Evolutionary conservation across 2,113 vertebrate genomes (phyloP), one percentile per base, ranked within the genome.

Genomic region (Rhegmatorhina hoffmannsi): DNA sequence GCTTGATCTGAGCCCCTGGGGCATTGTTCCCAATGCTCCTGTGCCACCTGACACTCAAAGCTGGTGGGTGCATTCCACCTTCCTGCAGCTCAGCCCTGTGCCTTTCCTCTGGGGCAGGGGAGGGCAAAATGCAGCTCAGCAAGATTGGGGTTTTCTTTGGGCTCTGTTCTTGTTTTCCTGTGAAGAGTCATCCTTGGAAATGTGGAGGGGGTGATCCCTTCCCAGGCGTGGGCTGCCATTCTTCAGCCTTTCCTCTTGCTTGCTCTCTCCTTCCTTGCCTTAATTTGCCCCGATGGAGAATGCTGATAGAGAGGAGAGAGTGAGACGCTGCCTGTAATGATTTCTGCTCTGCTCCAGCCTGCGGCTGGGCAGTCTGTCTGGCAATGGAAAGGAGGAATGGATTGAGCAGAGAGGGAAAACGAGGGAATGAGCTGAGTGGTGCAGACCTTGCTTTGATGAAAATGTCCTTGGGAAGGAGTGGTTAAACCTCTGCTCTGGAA

Each of bases 381-480:
- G 64, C 87, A 68, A 50, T 14, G 52, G 67, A 43, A 59, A 78
- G 46, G 12, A 89, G 69, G 76, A 89, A 46, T 18, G 53, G 73
- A 86, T 47, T 8, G 16, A 90, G 72, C 13, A 9, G 55, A 92
- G 77, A 33, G 75, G 73, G 10, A 12, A n/a, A 72, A 68, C 7
- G 55, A 73, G 33, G 72, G 53, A 79, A 74, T 1, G 24, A 87
- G 63, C 28, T 4, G 78, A 74, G 80, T 9, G 1, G 44, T 31
- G 82, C 92, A 89, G 92, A 60, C 87, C 82, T 93, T 69, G 73
- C 83, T 93, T 63, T 91, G 90, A 70, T 91, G 74, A 75, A 92
- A 63, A 87, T 5, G 33, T 84, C 94, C 85, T 85, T 80, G 90
- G 85, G 81, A 36, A 33, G 75, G 88, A 91, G 83, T 44, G 68